Evolutionary conservation across 1,140 invertebrate genomes (phyloP).

Genomic region (Drosophila obscura): DNA sequence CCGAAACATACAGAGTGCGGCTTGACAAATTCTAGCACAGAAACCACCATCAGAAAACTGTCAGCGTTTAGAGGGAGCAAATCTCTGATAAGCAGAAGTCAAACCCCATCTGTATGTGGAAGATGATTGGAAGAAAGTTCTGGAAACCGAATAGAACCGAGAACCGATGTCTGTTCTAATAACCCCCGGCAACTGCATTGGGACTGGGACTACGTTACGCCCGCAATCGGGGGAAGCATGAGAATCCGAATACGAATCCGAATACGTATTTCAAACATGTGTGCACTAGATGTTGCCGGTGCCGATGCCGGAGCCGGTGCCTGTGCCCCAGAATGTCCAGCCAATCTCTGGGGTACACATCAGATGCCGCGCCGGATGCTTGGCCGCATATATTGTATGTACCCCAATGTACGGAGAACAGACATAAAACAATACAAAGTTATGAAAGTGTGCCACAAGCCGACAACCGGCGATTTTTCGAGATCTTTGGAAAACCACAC

Average conservation of each 20-base stretch:
- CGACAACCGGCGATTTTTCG: slow-evolving; percentile 13
- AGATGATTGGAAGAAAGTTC: slow-evolving; percentile 46
- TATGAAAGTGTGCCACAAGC: slow-evolving; percentile 64
- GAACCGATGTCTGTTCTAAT: slow-evolving; percentile 49
- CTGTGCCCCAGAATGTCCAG: slow-evolving; percentile 45
- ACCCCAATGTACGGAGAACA: slow-evolving; percentile 24
- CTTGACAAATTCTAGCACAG: slow-evolving; percentile 2
- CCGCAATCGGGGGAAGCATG: slow-evolving; percentile 31
- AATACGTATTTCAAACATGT: slow-evolving; percentile 36
- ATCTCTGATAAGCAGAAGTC: slow-evolving; percentile 50
- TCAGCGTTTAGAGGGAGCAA: slow-evolving; percentile 18
- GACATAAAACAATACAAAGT: slow-evolving; percentile 49
- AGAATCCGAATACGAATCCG: slow-evolving; percentile 4
- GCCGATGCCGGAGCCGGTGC: slow-evolving; percentile 2
- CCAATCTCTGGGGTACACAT: slow-evolving; percentile 69
- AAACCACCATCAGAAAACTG: slow-evolving; percentile 46
- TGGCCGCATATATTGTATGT: slow-evolving; percentile 2
- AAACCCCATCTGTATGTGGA: slow-evolving; percentile 20
- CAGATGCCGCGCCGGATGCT: slow-evolving; percentile 70
- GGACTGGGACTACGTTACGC: slow-evolving; percentile 54
- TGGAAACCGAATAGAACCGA: slow-evolving; percentile 33
- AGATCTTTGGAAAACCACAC: not conserved
- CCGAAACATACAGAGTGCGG: slow-evolving; percentile 11
- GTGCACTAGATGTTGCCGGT: slow-evolving; percentile 44
- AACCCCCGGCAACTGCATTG: slow-evolving; percentile 37